Conservation (phyloP, 2,888 invertebrate species). For the Epistrophe grossulariae region DNA sequence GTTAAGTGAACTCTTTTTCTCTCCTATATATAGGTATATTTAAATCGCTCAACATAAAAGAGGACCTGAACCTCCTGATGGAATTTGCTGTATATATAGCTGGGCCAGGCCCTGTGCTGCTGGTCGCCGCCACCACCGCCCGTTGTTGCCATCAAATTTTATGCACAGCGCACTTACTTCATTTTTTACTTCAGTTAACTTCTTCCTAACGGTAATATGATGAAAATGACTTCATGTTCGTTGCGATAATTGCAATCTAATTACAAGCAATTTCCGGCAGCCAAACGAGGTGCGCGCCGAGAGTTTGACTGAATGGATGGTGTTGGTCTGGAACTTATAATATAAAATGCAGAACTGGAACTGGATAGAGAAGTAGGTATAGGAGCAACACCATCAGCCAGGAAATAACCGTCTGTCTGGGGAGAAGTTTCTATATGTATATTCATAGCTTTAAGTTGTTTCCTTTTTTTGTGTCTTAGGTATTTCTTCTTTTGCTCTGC, state of each 20-base stretch:
- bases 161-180: slow-evolving; percentile 41
- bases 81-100: background rate
- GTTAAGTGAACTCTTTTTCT: slow-evolving; percentile 51
- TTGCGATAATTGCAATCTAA: slow-evolving; percentile 75
- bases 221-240: slow-evolving; percentile 75
- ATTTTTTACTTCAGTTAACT: slow-evolving; percentile 45
- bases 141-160: slow-evolving; percentile 29
- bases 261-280: slow-evolving; percentile 76
- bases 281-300: slow-evolving; percentile 54
- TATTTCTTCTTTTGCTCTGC: background rate
- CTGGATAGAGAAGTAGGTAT: background rate
- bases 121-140: background rate
- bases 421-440: slow-evolving; percentile 26
- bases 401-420: slow-evolving; percentile 75
- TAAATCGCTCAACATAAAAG: background rate
- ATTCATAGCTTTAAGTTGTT: background rate
- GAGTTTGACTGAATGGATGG: slow-evolving; percentile 57
- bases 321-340: slow-evolving; percentile 15
- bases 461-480: slow-evolving; percentile 14
- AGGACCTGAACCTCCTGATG: slow-evolving; percentile 20
- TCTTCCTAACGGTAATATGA: slow-evolving; percentile 74
- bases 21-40: background rate
- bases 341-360: background rate
- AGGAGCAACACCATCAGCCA: slow-evolving; percentile 17
- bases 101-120: background rate